A percentile compares a stretch with the other conserved stretches of the same genome.
Evolutionary conservation across 2,113 vertebrate genomes (phyloP).

Genomic region (Trematocara macrostoma): DNA sequence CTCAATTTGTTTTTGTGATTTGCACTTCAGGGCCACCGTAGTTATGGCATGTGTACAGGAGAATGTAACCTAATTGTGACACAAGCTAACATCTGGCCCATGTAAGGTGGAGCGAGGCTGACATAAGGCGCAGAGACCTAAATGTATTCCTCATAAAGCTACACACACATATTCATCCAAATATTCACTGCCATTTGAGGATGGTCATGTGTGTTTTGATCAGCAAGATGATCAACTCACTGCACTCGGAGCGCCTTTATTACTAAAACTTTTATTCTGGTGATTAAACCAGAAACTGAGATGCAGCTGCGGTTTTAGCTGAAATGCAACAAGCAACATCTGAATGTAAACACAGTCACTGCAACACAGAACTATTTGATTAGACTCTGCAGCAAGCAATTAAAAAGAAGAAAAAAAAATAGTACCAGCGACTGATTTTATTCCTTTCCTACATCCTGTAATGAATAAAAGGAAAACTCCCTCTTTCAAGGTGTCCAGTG

Average conservation of each 20-base stretch:
- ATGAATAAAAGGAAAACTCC: neutral
- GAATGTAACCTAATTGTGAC: neutral
- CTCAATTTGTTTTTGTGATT: no score
- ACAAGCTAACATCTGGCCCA: neutral
- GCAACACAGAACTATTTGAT: conserved; percentile 1
- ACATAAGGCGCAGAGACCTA: neutral
- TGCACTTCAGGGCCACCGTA: no score
- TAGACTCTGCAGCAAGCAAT: conserved; percentile 8
- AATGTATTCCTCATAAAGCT: neutral
- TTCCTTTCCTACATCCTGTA: neutral
- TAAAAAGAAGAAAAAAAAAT: neutral
- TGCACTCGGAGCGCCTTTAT: neutral
- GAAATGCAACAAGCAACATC: neutral
- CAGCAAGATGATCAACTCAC: neutral
- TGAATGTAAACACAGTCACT: neutral
- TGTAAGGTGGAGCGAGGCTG: neutral
- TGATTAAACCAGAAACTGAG: neutral
- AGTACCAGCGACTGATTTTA: neutral
- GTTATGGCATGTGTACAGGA: neutral
- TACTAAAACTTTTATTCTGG: neutral
- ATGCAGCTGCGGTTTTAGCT: neutral
- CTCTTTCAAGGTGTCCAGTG: neutral
- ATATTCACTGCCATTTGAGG: neutral
- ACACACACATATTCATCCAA: neutral
- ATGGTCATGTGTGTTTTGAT: fast-evolving